Evolutionary conservation across 2,113 vertebrate genomes (phyloP), one percentile per base, ranked within the genome.

Genomic region (Heloderma charlesbogerti): DNA sequence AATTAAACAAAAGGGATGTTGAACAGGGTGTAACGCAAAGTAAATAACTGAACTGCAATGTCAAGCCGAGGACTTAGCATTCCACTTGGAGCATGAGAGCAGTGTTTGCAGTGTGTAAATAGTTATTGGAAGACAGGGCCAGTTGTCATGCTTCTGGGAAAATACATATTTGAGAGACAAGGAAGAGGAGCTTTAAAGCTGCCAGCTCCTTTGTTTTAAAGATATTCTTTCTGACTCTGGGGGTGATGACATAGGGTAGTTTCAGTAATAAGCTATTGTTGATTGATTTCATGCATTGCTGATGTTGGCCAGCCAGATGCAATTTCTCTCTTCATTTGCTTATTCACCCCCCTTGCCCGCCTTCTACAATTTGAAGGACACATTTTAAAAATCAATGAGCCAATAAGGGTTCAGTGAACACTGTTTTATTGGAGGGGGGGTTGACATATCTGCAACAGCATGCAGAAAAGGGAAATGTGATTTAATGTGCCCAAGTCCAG

Each of bases 261-360:
- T 86, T 85, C n/a, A 37, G 25, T 90, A 78, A 20, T 31, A 85
- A 78, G 37, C 37, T 27, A 69, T 57, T 80, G 75, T 86, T 90
- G 27, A 90, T 90, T 90, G 72, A 85, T 90, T 90, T 86, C 60
- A n/a, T 74, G 54, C 40, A n/a, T 63, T 69, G 72, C 75, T 79
- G 72, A 90, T 79, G 34, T 69, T 60, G 43, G 57, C 43, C 84
- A 90, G 54, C 25, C 34, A 78, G 29, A 29, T 10, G 2, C n/a
- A 77, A 78, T 67, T 85, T 51, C 31, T n/a, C 43, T 66, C 45
- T 51, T 83, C 57, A 51, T 75, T 27, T 89, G 7, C 69, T 88
- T 34, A 66, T 78, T 40, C 45, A 20, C 20, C 57, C 40, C 8
- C 54, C n/a, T 20, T n/a, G n/a, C n/a, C n/a, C 45, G 1, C n/a